Percentiles rank a stretch among this genome's conserved stretches.
Conservation (phyloP, 2,888 invertebrate genomes). For the Idaea biselata region DNA sequence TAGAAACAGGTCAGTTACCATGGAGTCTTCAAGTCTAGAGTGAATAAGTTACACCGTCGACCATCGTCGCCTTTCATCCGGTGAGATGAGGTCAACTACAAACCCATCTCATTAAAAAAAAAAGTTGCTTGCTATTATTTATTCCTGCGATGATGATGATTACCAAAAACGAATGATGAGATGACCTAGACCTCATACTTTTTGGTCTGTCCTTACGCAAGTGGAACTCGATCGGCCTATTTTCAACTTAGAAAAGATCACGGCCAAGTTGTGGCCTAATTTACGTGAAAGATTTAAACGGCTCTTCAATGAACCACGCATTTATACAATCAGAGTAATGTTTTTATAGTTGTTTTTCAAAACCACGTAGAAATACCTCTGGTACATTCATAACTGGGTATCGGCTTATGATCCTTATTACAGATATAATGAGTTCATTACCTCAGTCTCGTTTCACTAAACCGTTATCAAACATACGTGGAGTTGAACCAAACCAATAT, state of each 20-base stretch:
- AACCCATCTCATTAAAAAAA: too few relatives aligned
- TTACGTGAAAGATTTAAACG: too few relatives aligned
- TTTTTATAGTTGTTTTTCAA: not conserved
- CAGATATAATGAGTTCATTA: not conserved
- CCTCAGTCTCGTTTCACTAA: not conserved
- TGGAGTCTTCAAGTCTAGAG: too few relatives aligned
- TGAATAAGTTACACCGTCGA: too few relatives aligned
- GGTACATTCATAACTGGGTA: not conserved
- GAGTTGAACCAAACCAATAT: not conserved
- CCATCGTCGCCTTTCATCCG: too few relatives aligned
- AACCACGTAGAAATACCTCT: not conserved
- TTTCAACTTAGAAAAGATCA: not conserved
- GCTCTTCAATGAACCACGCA: too few relatives aligned
- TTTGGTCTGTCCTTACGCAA: not conserved
- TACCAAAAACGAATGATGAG: too few relatives aligned
- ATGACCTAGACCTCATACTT: not conserved
- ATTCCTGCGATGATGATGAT: too few relatives aligned
- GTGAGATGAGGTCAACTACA: too few relatives aligned
- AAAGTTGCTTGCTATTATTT: not conserved
- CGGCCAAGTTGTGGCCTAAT: not conserved
- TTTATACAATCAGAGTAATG: not conserved
- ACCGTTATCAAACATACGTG: not conserved
- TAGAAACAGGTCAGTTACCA: not conserved
- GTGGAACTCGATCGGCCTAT: not conserved
- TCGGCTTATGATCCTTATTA: slow-evolving; percentile 1